Evolutionary conservation across 2,797 vertebrate species (phyloP).

Genomic region (Sebastes taczanowskii): DNA sequence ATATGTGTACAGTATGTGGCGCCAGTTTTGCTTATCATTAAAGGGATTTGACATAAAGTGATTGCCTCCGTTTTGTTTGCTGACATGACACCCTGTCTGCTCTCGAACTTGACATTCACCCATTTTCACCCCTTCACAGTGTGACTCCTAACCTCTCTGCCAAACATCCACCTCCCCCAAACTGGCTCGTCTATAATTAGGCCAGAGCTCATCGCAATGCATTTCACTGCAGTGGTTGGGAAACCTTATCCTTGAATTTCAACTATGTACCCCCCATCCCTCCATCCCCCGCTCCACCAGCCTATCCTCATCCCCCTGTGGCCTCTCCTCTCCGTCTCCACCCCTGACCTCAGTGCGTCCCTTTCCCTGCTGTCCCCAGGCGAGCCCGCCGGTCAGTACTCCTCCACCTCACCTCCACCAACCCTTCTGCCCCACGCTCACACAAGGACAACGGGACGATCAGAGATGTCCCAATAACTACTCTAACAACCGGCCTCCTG

Average conservation of each 20-base stretch:
- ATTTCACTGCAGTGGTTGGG: slow-evolving; percentile 77
- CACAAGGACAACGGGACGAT: slow-evolving; percentile 1
- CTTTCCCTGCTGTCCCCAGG: slow-evolving; percentile 46
- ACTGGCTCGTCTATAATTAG: slow-evolving; percentile 79
- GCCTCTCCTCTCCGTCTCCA: slow-evolving; percentile 40
- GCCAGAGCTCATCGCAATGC: slow-evolving; percentile 71
- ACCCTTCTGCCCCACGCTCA: background rate
- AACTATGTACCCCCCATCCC: slow-evolving; percentile 61
- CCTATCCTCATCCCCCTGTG: slow-evolving; percentile 48
- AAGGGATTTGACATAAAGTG: slow-evolving; percentile 63
- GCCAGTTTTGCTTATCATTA: slow-evolving; percentile 64
- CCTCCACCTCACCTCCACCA: background rate
- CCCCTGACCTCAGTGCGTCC: slow-evolving; percentile 53
- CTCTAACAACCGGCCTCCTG: background rate
- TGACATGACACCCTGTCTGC: slow-evolving; percentile 28
- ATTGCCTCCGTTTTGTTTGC: slow-evolving; percentile 31
- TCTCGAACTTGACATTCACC: slow-evolving; percentile 54
- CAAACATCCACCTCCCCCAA: slow-evolving; percentile 41
- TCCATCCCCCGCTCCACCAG: background rate
- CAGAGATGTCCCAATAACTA: slow-evolving; percentile 15
- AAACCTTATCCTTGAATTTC: slow-evolving; percentile 83
- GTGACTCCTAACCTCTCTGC: slow-evolving; percentile 53
- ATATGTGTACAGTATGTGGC: slow-evolving; percentile 32
- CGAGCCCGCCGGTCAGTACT: background rate
- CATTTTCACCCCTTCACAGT: slow-evolving; percentile 50